Evolutionary conservation across 1,140 invertebrate species (phyloP), one percentile per base, ranked within the genome.

Genomic region (Trichonephila clavata): DNA sequence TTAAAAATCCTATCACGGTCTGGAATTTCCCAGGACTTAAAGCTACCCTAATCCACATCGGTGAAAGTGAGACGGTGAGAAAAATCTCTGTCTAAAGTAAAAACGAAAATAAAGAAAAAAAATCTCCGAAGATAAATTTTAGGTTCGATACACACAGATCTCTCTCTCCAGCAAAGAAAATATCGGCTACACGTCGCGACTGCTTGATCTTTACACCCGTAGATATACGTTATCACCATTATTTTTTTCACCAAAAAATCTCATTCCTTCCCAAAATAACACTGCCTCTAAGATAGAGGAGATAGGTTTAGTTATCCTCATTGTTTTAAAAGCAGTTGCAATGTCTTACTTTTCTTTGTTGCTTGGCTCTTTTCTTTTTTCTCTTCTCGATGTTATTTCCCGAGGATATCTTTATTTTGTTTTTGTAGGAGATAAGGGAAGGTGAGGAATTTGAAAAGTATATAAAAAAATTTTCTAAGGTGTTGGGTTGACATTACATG

Each of bases 151-250:
- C 71, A 39, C 71, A 77, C 13, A 77, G 24, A 77, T 18, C 27
- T n/a, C n/a, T n/a, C n/a, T n/a, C n/a, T 77, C 71, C 7, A 18
- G 2, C 21, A 27, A 77, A 77, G 65, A 68, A 77, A 77, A 77
- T 77, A 77, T 39, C 8, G 27, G 27, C 20, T 77, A 27, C 27
- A 27, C 24, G 27, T 32, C 71, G 24, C 27, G 71, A 39, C 27
- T 32, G 71, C 71, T 77, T 77, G 71, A 77, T 77, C 71, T 77
- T 39, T 32, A 77, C 24, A 77, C 71, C 32, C 71, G 16, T 14
- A 77, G 71, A 77, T 77, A 77, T 77, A 77, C 71, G 71, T 77
- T 77, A 77, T 77, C 71, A 39, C 71, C n/a, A 77, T 77, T 77
- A 24, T 39, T 63, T 21, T 61, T 50, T 50, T 5, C 18, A 16